Conservation (phyloP, 2,888 invertebrate species). For the Lottia scabra region DNA sequence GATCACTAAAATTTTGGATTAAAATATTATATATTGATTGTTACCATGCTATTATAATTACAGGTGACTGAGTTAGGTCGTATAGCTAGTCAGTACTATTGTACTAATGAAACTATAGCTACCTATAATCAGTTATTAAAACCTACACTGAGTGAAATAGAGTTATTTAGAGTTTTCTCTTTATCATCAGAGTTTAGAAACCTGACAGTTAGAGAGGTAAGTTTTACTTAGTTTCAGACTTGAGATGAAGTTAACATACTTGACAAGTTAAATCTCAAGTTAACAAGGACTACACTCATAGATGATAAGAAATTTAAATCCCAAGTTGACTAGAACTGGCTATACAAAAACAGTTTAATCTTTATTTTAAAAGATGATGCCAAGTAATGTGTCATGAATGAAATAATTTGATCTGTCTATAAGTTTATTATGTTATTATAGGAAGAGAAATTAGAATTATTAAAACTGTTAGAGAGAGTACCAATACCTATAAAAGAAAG, state of each 20-base stretch:
- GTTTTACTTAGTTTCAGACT: slow-evolving; percentile 10
- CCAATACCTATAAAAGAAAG: slow-evolving; percentile 99
- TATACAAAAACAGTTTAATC: too few relatives aligned
- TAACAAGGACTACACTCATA: too few relatives aligned
- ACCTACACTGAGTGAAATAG: slow-evolving; percentile 96
- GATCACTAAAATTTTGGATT: too few relatives aligned
- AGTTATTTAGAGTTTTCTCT: slow-evolving; percentile 96
- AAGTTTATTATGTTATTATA: slow-evolving; percentile 53
- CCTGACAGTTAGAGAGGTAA: slow-evolving; percentile 79
- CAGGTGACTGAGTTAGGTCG: slow-evolving; percentile 94
- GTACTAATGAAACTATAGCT: slow-evolving; percentile 95
- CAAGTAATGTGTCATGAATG: too few relatives aligned
- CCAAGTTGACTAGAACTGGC: too few relatives aligned
- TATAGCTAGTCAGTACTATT: slow-evolving; percentile 98
- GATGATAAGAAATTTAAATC: too few relatives aligned
- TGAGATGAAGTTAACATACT: too few relatives aligned
- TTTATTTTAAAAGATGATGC: too few relatives aligned
- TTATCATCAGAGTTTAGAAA: slow-evolving; percentile 96
- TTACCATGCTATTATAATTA: slow-evolving; percentile 58
- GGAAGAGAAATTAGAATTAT: slow-evolving; percentile 96
- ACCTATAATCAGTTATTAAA: slow-evolving; percentile 96
- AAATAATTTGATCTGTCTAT: too few relatives aligned
- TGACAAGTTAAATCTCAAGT: too few relatives aligned
- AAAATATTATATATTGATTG: too few relatives aligned
- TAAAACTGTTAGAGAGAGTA: slow-evolving; percentile 94